Conservation (phyloP, 2,888 invertebrate species). For the Apamea anceps region DNA sequence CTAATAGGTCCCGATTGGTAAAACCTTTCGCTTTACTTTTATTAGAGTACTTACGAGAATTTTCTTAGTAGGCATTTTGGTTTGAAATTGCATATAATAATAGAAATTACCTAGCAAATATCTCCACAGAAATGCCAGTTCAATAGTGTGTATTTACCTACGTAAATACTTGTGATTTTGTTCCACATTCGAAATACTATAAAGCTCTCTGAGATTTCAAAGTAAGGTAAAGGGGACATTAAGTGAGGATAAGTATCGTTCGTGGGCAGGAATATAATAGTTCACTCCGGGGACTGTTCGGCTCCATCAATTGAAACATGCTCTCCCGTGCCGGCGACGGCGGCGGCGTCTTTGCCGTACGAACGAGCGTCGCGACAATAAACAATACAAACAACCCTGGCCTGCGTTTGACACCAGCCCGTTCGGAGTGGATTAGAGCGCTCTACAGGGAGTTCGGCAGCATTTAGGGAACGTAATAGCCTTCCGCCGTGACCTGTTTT, state of each 20-base stretch:
- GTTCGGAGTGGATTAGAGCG: slow-evolving; percentile 89
- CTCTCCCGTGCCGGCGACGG: slow-evolving; percentile 76
- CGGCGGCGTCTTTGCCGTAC: slow-evolving; percentile 85
- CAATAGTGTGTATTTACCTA: background rate
- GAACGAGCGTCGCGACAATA: slow-evolving; percentile 88
- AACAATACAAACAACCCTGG: slow-evolving; percentile 90
- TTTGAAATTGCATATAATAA: background rate
- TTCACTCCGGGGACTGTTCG: slow-evolving; percentile 76
- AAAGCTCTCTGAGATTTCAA: slow-evolving; percentile 65
- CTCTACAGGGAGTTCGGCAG: slow-evolving; percentile 89
- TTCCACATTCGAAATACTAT: slow-evolving; percentile 63
- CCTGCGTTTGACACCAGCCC: slow-evolving; percentile 90
- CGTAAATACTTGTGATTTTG: slow-evolving; percentile 57
- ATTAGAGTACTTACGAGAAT: background rate
- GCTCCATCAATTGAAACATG: slow-evolving; percentile 87
- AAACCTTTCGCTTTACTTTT: slow-evolving; percentile 22
- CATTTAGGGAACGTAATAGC: slow-evolving; percentile 90
- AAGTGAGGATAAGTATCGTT: slow-evolving; percentile 80
- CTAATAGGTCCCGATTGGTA: slow-evolving; percentile 8
- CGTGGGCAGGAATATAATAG: slow-evolving; percentile 80
- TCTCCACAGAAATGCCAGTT: background rate
- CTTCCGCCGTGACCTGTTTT: slow-evolving; percentile 90
- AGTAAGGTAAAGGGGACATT: slow-evolving; percentile 75
- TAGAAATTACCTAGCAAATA: slow-evolving; percentile 2
- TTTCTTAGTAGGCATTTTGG: slow-evolving; percentile 4